A percentile compares a stretch with the other conserved stretches of the same genome.
These are phyloP conservation scores for Gerosis bhagava DNA, from an alignment of 2,888 invertebrate species.

Conservation along the genomic window DNA sequence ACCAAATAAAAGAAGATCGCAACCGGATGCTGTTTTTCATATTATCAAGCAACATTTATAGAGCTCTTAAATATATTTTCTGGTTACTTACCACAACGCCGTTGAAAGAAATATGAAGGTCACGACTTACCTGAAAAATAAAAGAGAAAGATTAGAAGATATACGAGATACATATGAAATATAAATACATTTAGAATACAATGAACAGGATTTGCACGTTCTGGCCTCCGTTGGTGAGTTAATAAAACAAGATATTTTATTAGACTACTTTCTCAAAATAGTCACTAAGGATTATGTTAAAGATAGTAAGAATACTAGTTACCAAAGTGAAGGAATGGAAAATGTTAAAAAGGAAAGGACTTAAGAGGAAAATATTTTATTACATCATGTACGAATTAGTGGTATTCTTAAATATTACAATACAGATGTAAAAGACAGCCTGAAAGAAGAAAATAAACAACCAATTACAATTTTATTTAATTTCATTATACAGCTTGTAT, in stretches of 20 bases:
- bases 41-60: constrained; percentile 23
- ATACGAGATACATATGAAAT: constrained; percentile 7
- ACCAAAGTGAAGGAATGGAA: too few species aligned
- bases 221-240: constrained; percentile 10
- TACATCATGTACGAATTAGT: too few species aligned
- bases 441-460: too few species aligned
- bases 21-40: constrained; percentile 34
- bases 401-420: too few species aligned
- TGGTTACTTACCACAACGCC: constrained; percentile 36
- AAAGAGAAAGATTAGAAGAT: constrained; percentile 29
- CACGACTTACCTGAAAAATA: constrained; percentile 51
- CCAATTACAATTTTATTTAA: too few species aligned
- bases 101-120: constrained; percentile 30
- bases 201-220: constrained; percentile 17
- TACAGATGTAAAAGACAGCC: too few species aligned
- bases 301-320: too few species aligned
- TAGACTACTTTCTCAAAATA: constrained; percentile 5
- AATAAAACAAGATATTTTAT: constrained; percentile 12
- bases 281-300: too few species aligned
- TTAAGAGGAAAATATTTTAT: too few species aligned
- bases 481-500: too few species aligned
- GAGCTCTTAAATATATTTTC: constrained; percentile 31
- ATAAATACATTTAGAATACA: constrained; percentile 13
- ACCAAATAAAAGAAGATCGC: constrained; percentile 38
- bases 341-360: too few species aligned